These are phyloP conservation scores for Dynastes maya DNA, from an alignment of 2,888 invertebrate species.

Conservation along the genomic window DNA sequence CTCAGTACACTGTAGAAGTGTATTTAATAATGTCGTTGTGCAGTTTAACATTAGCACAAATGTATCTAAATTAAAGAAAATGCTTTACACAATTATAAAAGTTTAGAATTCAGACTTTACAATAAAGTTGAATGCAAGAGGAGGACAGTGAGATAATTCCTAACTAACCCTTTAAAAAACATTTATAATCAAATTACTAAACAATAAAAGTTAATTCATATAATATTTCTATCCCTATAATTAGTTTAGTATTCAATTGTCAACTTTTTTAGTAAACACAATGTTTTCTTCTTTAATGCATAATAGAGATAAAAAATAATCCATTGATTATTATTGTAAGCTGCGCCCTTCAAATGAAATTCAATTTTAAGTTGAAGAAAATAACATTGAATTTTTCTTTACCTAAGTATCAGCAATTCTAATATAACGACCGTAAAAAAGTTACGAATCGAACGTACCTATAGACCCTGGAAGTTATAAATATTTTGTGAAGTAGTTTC, in stretches of 20 bases:
- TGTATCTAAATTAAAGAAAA: no score
- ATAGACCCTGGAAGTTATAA: conserved; percentile 10
- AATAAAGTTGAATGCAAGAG: no score
- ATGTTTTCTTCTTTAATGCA: no score
- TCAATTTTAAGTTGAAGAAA: not conserved
- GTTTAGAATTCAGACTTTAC: not conserved
- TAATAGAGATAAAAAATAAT: no score
- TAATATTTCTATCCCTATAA: no score
- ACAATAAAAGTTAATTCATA: no score
- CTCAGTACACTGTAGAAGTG: not conserved
- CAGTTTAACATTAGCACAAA: not conserved
- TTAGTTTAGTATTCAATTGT: no score
- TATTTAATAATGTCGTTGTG: not conserved
- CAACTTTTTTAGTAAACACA: no score
- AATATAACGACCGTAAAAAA: conserved; percentile 15
- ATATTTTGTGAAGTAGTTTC: conserved; percentile 17
- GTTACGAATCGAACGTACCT: conserved; percentile 3
- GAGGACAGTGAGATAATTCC: no score
- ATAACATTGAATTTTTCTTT: conserved; percentile 6
- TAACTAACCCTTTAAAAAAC: no score
- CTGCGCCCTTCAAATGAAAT: not conserved
- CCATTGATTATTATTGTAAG: not conserved
- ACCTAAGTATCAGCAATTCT: not conserved
- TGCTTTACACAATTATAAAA: not conserved
- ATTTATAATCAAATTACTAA: no score